Conservation (phyloP, 2,888 invertebrate species). For the Apomyelois bistriatella region DNA sequence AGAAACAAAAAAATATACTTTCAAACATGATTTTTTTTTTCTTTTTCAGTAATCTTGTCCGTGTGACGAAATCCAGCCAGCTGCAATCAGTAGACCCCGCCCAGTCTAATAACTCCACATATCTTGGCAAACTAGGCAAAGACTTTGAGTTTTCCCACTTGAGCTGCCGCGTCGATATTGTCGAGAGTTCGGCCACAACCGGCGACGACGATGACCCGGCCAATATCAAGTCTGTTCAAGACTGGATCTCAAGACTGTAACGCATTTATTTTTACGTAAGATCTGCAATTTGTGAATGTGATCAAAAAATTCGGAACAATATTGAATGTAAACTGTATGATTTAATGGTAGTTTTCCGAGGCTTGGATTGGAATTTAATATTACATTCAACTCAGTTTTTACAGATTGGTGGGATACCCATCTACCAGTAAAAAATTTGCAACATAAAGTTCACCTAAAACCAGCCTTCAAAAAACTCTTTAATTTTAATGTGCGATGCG, state of each 20-base stretch:
- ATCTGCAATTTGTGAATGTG: no score
- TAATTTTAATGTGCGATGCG: not conserved
- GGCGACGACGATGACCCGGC: conserved; percentile 80
- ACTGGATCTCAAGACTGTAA: conserved; percentile 85
- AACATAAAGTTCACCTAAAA: no score
- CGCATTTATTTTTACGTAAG: no score
- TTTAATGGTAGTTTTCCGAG: no score
- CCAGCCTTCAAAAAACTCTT: not conserved
- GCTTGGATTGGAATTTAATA: no score
- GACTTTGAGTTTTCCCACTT: conserved; percentile 92
- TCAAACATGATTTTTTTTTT: conserved; percentile 1
- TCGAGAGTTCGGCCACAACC: conserved; percentile 81
- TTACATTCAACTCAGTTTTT: no score
- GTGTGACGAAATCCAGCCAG: conserved; percentile 90
- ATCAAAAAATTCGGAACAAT: no score
- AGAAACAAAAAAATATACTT: no score
- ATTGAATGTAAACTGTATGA: no score
- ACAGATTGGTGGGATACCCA: no score
- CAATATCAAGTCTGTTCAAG: conserved; percentile 82
- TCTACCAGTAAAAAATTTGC: no score
- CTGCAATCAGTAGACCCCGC: conserved; percentile 87
- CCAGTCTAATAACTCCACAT: conserved; percentile 79
- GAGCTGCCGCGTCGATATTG: conserved; percentile 84
- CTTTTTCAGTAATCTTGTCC: conserved; percentile 87
- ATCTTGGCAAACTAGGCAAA: conserved; percentile 87